Evolutionary conservation across 1,140 invertebrate genomes (phyloP), one percentile per base, ranked within the genome.

Genomic region (Harpegnathos saltator): DNA sequence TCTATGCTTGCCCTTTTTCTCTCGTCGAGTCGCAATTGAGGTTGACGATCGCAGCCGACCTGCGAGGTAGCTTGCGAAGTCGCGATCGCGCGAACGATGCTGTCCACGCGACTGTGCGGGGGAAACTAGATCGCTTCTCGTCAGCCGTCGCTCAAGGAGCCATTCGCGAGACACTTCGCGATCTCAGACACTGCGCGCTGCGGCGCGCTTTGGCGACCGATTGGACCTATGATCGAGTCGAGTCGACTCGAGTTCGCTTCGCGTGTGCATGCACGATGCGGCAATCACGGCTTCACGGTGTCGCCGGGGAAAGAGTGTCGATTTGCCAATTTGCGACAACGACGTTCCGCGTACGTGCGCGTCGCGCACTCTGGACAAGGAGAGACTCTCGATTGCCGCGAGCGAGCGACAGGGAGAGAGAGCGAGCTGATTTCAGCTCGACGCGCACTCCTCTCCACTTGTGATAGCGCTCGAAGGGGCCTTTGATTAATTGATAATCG

Each of bases 381-480:
- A 66, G 62, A 24, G 52, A 78, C 22, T 7, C 1, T 72, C 52
- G 65, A 88, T 85, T 66, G 54, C 63, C 77, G n/a, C 22, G 52
- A 69, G 75, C 68, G 63, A 38, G 33, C 75, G 74, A 54, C n/a
- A n/a, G n/a, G n/a, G n/a, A n/a, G n/a, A n/a, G n/a, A n/a, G n/a
- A n/a, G n/a, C 62, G 86, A 85, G 87, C 74, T 85, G 52, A 84
- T 19, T 83, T 75, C 17, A 50, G 58, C 81, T 85, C 29, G 48
- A 44, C 54, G 26, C 66, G 22, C 63, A 89, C 63, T 81, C 74
- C 74, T 74, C 52, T 82, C 68, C 58, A 78, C 58, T 89, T 86
- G 86, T 88, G 86, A 88, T 89, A 75, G 62, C 58, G 81, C 74
- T 86, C 82, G 71, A 85, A 86, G 80, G 87, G 87, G 87, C 84